These are phyloP conservation scores for Heliothis peltigera DNA, from an alignment of 2,888 invertebrate genomes.

Conservation along the genomic window DNA sequence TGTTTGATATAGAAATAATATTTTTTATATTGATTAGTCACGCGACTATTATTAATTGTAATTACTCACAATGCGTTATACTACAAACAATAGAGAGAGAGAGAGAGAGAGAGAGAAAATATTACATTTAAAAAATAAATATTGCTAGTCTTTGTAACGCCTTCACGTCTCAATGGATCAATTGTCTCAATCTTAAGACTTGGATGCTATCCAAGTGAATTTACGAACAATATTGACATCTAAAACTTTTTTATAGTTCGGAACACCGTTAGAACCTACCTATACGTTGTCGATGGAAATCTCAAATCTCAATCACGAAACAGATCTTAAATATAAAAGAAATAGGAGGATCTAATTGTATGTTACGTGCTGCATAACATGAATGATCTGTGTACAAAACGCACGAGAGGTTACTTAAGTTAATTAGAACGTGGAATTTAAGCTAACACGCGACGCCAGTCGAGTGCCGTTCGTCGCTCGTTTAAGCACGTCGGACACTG, in stretches of 20 bases:
- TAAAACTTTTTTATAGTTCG: constrained; percentile 11
- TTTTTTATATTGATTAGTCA: neutral
- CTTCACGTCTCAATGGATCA: constrained; percentile 6
- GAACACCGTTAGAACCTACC: too few species aligned
- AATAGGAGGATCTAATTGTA: constrained; percentile 5
- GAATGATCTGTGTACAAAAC: constrained; percentile 22
- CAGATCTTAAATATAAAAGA: constrained; percentile 4
- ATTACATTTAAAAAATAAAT: neutral
- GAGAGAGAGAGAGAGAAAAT: too few species aligned
- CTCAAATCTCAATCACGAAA: neutral
- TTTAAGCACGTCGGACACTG: constrained; percentile 19
- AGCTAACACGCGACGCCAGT: constrained; percentile 64
- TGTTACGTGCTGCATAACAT: constrained; percentile 12
- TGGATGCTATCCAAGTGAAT: constrained; percentile 14
- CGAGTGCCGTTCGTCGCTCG: constrained; percentile 32
- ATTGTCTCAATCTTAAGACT: constrained; percentile 10
- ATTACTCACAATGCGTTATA: neutral
- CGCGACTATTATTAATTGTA: neutral
- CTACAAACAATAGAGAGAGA: constrained; percentile 1
- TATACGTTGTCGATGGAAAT: neutral
- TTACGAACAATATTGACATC: constrained; percentile 13
- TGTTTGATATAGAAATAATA: too few species aligned
- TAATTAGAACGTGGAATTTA: constrained; percentile 65
- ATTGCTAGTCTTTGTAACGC: neutral
- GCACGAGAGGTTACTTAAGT: constrained; percentile 39